Evolutionary conservation across 2,888 invertebrate species (phyloP).

Genomic region (Cataglyphis livida): DNA sequence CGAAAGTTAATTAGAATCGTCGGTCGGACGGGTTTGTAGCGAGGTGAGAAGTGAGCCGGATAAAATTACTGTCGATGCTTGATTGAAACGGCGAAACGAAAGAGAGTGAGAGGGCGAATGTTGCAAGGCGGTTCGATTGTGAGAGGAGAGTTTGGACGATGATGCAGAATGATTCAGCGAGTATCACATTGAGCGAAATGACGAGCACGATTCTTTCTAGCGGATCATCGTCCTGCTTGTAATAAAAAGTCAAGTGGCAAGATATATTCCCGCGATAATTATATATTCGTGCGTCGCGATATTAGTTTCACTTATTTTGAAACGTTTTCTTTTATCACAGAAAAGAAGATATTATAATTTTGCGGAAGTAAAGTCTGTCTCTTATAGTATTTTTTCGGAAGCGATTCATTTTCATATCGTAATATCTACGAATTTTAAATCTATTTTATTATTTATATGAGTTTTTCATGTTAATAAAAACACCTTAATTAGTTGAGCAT

Average conservation of each 20-base stretch:
- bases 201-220: conserved; percentile 51
- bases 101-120: conserved; percentile 60
- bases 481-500: conserved; percentile 44
- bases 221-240: conserved; percentile 5
- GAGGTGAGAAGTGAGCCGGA: conserved; percentile 66
- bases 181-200: conserved; percentile 58
- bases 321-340: neutral
- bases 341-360: conserved; percentile 3
- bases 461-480: conserved; percentile 40
- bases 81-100: conserved; percentile 69
- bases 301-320: neutral
- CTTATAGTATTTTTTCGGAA: neutral
- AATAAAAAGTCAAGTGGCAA: conserved; percentile 45
- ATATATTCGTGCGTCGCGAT: conserved; percentile 18
- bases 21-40: conserved; percentile 63
- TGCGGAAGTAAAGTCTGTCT: neutral
- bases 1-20: conserved; percentile 70
- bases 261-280: conserved; percentile 7
- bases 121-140: conserved; percentile 67
- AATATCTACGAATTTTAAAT: conserved; percentile 8
- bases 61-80: conserved; percentile 68
- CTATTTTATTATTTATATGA: conserved; percentile 29
- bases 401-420: neutral
- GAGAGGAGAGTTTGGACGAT: conserved; percentile 71
- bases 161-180: conserved; percentile 74